These are phyloP conservation scores for Drosophila borealis DNA, from an alignment of 2,888 invertebrate genomes.

Conservation along the genomic window DNA sequence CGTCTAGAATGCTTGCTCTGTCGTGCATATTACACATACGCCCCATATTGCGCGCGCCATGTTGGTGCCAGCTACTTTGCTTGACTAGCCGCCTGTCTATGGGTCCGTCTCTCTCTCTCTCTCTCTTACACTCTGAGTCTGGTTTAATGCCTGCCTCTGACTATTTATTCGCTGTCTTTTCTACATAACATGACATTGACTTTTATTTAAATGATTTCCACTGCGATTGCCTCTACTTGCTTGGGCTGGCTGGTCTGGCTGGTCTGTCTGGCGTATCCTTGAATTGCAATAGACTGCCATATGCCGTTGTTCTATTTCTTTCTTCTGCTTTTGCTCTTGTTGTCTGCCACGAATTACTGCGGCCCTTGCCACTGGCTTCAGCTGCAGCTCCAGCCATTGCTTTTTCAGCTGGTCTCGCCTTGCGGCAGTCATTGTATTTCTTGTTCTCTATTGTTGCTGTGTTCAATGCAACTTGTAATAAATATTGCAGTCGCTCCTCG, in stretches of 20 bases:
- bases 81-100: not conserved
- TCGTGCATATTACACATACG: constrained; percentile 68
- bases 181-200: constrained; percentile 78
- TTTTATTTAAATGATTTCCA: constrained; percentile 79
- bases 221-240: constrained; percentile 42
- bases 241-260: constrained; percentile 15
- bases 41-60: constrained; percentile 41
- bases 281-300: constrained; percentile 66
- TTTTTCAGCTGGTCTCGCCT: constrained; percentile 56
- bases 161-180: constrained; percentile 75
- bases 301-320: constrained; percentile 48
- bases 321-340: constrained; percentile 22
- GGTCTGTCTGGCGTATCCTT: constrained; percentile 45
- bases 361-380: constrained; percentile 13
- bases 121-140: not conserved
- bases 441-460: constrained; percentile 24
- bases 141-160: constrained; percentile 34
- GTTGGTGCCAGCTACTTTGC: constrained; percentile 36
- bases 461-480: constrained; percentile 73
- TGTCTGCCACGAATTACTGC: constrained; percentile 24
- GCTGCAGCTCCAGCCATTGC: constrained; percentile 22
- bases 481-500: constrained; percentile 66
- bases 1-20: constrained; percentile 39
- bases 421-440: constrained; percentile 53
- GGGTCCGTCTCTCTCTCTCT: not conserved